Evolutionary conservation across 2,888 invertebrate species (phyloP).

Genomic region (Phorcus lineatus): DNA sequence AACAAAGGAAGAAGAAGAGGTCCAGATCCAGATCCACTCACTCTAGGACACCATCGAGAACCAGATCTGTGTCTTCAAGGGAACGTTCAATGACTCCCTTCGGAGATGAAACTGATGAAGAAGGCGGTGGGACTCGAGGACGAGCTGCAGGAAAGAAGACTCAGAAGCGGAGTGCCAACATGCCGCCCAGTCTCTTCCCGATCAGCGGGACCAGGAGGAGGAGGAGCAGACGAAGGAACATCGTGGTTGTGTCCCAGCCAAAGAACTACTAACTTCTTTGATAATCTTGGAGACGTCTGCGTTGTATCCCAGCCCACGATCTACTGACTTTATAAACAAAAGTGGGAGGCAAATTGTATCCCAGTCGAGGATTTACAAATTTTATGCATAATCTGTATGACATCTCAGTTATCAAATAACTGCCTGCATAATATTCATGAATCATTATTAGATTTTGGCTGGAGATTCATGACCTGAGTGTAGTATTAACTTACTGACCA

Average conservation of each 20-base stretch:
- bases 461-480: no score
- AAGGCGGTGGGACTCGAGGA: background rate
- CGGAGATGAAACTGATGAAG: background rate
- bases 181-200: background rate
- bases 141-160: background rate
- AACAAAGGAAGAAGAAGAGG: background rate
- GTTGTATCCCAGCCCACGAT: no score
- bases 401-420: no score
- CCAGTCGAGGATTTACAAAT: no score
- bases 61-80: background rate
- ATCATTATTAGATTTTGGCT: no score
- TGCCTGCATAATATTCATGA: no score
- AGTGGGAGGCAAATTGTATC: background rate
- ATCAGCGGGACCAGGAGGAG: background rate
- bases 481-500: no score
- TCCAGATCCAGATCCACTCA: background rate
- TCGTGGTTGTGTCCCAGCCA: conserved; percentile 18
- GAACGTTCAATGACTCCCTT: conserved; percentile 6
- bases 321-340: background rate
- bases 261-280: background rate
- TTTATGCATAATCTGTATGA: no score
- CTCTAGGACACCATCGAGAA: background rate
- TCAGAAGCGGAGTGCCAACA: background rate
- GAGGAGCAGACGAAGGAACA: conserved; percentile 11
- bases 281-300: background rate